phyloP scores from a whole-genome alignment of 2,888 invertebrate species.

The Protodeltote pygarga region DNA sequence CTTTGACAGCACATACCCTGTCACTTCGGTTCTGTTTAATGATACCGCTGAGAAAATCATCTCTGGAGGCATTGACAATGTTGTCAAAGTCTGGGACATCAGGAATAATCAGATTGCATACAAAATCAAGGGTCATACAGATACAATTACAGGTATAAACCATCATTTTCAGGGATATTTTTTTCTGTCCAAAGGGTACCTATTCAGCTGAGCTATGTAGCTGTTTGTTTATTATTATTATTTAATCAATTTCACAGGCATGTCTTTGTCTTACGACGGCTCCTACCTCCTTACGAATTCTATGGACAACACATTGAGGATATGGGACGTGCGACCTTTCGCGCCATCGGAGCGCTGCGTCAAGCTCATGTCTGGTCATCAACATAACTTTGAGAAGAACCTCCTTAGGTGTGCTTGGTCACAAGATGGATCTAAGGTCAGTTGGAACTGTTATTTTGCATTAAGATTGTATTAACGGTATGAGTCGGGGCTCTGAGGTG shows the following conservation, averaged over 20 bases:
- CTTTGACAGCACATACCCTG: conserved; percentile 91
- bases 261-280: conserved; percentile 94
- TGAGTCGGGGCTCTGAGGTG: too few relatives aligned
- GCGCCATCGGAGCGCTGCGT: conserved; percentile 97
- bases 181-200: too few relatives aligned
- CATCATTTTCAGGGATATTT: too few relatives aligned
- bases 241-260: conserved; percentile 69
- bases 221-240: background rate
- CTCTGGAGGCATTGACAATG: conserved; percentile 98
- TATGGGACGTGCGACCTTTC: conserved; percentile 99
- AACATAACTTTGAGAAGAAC: conserved; percentile 99
- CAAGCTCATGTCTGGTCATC: conserved; percentile 96
- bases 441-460: background rate
- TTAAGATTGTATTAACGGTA: too few relatives aligned
- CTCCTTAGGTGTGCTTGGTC: conserved; percentile 97
- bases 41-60: conserved; percentile 98
- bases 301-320: conserved; percentile 98
- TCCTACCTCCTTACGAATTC: conserved; percentile 97
- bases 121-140: conserved; percentile 96
- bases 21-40: conserved; percentile 96
- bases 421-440: conserved; percentile 95
- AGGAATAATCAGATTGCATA: conserved; percentile 95
- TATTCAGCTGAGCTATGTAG: background rate
- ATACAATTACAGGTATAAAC: conserved; percentile 96
- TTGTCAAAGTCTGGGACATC: conserved; percentile 99